Evolutionary conservation across 2,113 vertebrate species (phyloP), one percentile per base, ranked within the genome.

Genomic region (Vanacampus margaritifer): DNA sequence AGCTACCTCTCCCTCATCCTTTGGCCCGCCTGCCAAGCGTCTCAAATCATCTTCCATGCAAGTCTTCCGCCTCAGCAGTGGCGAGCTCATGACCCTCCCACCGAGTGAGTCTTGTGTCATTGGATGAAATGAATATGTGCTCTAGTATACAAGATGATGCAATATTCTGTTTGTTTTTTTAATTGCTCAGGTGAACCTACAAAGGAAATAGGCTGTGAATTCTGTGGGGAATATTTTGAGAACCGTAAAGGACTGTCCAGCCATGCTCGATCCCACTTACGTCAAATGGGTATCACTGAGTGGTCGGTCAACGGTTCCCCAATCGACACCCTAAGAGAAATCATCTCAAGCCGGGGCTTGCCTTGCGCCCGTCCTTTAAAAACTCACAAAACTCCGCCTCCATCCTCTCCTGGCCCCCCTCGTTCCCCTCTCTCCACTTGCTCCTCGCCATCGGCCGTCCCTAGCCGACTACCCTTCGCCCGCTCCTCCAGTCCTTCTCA

Each of bases 261-360:
- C 86, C 96, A 98, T 16, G 95, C 96, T 0, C 94, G 95, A 57
- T 97, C 96, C 16, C 95, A 98, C 88, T 87, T 98, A 57, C 93
- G 96, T 0, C 96, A 98, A 84, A 95, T 98, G 94, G 96, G 96
- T 5, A 96, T 98, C 64, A 98, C 96, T 0, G 94, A 97, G 87
- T 98, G 96, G 96, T 94, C 93, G 0, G 96, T 98, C 72, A 98
- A 98, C 7, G 96, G 96, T 61, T 97, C 95, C 0, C 96, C 96
- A 46, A 98, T 98, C 21, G 96, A 97, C 87, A 97, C 96, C 0
- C 90, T 97, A 24, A 89, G 94, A 54, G 96, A 94, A 64, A 79
- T 93, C 75, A 92, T 93, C 79, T 84, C 90, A 0, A 84, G 89
- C 0, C 86, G 91, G 13, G 91, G 92, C 28, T 78, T 92, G 64